phyloP scores from a whole-genome alignment of 2,888 invertebrate genomes.

The Orchesella flavescens region DNA sequence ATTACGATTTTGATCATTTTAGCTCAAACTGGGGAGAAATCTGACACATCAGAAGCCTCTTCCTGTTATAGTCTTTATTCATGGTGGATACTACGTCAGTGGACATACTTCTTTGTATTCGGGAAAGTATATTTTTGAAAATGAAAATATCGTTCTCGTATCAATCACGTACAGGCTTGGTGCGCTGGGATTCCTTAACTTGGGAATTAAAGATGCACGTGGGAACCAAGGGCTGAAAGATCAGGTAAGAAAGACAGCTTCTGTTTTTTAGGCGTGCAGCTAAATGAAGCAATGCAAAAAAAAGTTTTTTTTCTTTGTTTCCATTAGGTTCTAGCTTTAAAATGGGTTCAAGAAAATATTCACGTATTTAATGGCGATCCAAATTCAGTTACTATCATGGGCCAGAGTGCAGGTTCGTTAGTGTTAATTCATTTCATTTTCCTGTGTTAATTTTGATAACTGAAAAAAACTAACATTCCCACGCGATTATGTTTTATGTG shows the following conservation, averaged over 20 bases:
- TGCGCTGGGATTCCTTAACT: conserved; percentile 57
- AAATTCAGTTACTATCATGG: conserved; percentile 54
- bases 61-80: conserved; percentile 36
- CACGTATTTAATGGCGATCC: conserved; percentile 53
- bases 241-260: background rate
- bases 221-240: conserved; percentile 66
- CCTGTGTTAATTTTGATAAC: background rate
- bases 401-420: conserved; percentile 55
- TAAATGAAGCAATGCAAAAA: background rate
- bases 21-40: conserved; percentile 8
- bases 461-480: background rate
- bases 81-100: conserved; percentile 41
- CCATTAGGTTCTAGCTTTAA: conserved; percentile 46
- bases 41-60: conserved; percentile 16
- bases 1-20: too few relatives aligned
- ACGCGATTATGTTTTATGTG: background rate
- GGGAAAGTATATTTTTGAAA: conserved; percentile 51
- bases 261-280: too few relatives aligned
- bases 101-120: conserved; percentile 33
- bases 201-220: conserved; percentile 49
- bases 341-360: conserved; percentile 61
- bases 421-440: background rate
- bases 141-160: conserved; percentile 62
- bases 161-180: conserved; percentile 62
- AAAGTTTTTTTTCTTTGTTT: background rate